A percentile compares a stretch with the other conserved stretches of the same genome.
Conservation (phyloP, 2,888 invertebrate genomes). For the Protonemura montana region DNA sequence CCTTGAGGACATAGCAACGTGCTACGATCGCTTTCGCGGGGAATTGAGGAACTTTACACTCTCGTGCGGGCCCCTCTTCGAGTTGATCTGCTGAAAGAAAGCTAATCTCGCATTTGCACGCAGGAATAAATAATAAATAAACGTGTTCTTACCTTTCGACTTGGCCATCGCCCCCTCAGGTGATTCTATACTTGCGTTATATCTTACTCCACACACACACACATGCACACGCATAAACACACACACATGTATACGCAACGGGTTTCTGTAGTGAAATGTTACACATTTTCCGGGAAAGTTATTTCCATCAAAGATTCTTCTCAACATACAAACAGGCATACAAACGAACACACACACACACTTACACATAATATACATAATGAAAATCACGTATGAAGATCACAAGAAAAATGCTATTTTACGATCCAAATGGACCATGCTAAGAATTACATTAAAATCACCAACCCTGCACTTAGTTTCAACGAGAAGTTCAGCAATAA, state of each 20-base stretch:
- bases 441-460: background rate
- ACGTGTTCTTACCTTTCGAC: background rate
- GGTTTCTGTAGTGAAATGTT: background rate
- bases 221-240: background rate
- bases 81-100: background rate
- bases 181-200: conserved; percentile 7
- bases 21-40: background rate
- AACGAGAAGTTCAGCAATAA: background rate
- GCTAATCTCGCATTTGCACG: background rate
- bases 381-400: background rate
- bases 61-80: too few species aligned
- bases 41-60: background rate
- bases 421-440: conserved; percentile 7
- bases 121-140: background rate
- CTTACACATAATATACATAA: background rate
- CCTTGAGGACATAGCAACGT: background rate
- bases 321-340: background rate
- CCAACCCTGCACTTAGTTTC: background rate
- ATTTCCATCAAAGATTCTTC: background rate
- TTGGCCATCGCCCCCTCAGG: background rate
- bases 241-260: background rate
- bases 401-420: conserved; percentile 12
- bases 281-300: background rate
- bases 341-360: background rate
- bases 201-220: background rate